Evolutionary conservation across 1,140 invertebrate genomes (phyloP).

Genomic region (Bemisia tabaci): DNA sequence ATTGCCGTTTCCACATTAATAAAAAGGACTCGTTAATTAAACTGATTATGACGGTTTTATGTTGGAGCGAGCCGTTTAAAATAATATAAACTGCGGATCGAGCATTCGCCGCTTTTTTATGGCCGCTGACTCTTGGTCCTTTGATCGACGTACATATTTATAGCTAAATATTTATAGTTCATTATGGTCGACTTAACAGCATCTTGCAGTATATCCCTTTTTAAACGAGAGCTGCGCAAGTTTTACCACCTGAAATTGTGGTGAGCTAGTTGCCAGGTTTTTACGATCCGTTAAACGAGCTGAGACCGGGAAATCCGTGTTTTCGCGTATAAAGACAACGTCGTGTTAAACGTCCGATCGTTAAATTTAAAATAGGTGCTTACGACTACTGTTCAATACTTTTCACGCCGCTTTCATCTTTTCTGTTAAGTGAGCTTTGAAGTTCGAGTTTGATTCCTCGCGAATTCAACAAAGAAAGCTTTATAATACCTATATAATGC

Average conservation of each 20-base stretch:
- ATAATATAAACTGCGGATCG: not conserved
- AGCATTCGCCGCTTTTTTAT: not conserved
- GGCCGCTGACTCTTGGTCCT: not conserved
- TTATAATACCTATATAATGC: too few relatives aligned
- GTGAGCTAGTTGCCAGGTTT: too few relatives aligned
- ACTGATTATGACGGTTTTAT: not conserved
- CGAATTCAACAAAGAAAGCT: too few relatives aligned
- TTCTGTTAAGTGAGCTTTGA: too few relatives aligned
- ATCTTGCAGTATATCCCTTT: not conserved
- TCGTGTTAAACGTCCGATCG: too few relatives aligned
- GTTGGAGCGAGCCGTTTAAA: not conserved
- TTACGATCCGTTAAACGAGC: too few relatives aligned
- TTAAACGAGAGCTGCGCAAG: not conserved
- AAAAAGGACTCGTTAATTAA: not conserved
- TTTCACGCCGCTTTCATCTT: too few relatives aligned
- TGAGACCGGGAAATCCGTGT: too few relatives aligned
- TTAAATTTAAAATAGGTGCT: not conserved
- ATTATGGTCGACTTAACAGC: not conserved
- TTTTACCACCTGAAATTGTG: not conserved
- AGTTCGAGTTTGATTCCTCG: too few relatives aligned
- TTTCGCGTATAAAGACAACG: too few relatives aligned
- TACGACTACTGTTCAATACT: not conserved
- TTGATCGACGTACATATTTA: not conserved
- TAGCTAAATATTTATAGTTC: not conserved
- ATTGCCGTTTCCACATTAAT: not conserved